These are phyloP conservation scores for Halotydeus destructor DNA, from an alignment of 1,140 invertebrate species.

Conservation along the genomic window DNA sequence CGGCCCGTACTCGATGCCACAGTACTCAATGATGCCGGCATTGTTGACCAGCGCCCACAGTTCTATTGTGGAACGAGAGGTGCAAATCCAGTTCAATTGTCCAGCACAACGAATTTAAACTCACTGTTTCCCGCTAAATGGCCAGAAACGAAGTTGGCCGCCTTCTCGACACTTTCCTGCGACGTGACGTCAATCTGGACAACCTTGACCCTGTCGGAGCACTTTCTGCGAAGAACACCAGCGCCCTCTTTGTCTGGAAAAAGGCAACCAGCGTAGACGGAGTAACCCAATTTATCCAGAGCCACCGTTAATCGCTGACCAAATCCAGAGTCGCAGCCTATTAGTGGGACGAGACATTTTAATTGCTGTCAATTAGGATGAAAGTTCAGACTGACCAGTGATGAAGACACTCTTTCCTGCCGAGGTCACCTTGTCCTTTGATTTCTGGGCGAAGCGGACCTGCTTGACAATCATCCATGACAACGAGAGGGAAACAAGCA, in stretches of 20 bases:
- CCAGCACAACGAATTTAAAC: too few species aligned
- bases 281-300: conserved; percentile 25
- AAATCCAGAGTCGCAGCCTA: conserved; percentile 21
- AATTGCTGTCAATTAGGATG: too few species aligned
- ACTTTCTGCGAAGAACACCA: conserved; percentile 13
- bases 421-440: too few species aligned
- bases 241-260: conserved; percentile 22
- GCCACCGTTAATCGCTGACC: conserved; percentile 24
- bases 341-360: conserved; percentile 4
- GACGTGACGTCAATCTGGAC: conserved; percentile 27
- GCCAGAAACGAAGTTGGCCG: conserved; percentile 1
- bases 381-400: too few species aligned
- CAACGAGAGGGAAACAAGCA: too few species aligned
- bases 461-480: too few species aligned
- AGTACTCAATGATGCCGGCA: conserved; percentile 26
- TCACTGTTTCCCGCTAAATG: too few species aligned
- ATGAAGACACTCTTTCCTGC: too few species aligned
- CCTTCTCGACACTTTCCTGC: conserved; percentile 8
- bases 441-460: too few species aligned
- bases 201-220: conserved; percentile 17
- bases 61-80: conserved; percentile 14
- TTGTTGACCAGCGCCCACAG: conserved; percentile 23
- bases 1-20: conserved; percentile 22
- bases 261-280: conserved; percentile 31
- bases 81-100: too few species aligned